Base-by-base conservation (phyloP, 1,140 invertebrate genomes). In the Himalopsyche phryganea region DNA sequence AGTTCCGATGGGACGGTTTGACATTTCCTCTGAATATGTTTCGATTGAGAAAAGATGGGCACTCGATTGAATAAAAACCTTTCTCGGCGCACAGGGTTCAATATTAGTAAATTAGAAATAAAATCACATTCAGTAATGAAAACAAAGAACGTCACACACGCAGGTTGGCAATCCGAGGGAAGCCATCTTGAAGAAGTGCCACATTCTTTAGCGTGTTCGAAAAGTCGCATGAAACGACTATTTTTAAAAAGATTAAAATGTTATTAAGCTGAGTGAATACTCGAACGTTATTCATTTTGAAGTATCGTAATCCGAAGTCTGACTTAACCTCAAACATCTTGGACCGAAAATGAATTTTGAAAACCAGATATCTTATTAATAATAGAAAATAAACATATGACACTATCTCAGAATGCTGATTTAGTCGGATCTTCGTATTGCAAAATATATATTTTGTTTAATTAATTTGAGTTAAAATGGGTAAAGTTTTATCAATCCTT, bases 161-260 rank as follows among this genome's bases (percentile, higher is more conserved):
- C 73, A 80, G 79, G 74, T 80, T 79, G 77, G 75, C 76, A 80
- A 80, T 78, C 76, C 76, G 78, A 73, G 75, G 73, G 78, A 76
- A 79, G 79, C 80, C 80, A 80, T 81, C 76, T 80, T 81, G 78
- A 79, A 80, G 78, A 77, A 77, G 75, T 80, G 79, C 78, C 79
- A 81, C 79, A 80, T 80, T 80, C 78, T 77, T 77, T 77, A 74
- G 76, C 52, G 19, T 50, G 61, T 57, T 57, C 53, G 18, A 17
- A 50, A 49, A 44, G 5, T 50, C 18, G 6, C 10, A 47, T 41
- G 14, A 50, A 57, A 50, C 47, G 20, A 45, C 47, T 57, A 57
- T 57, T 57, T 57, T 57, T 57, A 41, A 52, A 44, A 44, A 11
- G 6, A 14, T 28, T 28, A 28, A 28, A 28, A 28, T 28, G 11